Evolutionary conservation across 2,797 vertebrate genomes (phyloP), one percentile per base, ranked within the genome.

Genomic region (Eleutherodactylus coqui): DNA sequence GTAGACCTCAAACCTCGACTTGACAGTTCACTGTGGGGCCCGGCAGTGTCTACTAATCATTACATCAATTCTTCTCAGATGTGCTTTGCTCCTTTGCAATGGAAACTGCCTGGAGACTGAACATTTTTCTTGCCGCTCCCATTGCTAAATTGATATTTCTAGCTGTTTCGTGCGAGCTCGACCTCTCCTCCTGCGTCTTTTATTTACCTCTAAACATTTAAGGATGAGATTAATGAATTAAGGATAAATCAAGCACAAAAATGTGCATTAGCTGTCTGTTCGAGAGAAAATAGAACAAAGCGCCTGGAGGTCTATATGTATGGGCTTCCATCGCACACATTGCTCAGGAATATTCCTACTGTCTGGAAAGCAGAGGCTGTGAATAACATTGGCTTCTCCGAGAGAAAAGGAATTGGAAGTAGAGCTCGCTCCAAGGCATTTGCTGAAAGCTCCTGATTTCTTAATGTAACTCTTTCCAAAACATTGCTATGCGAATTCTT

Each of bases 181-280:
- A 7, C 62, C 47, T 73, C 58, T 38, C 47, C 45, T 53, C 80
- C 64, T 29, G 27, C 60, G 73, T 83, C 73, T 83, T 82, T 82
- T 87, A 79, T 87, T 87, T 83, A 87, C 85, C 75, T 83, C 62
- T 53, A 82, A 86, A 86, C 85, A 82, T 86, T 86, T 87, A 87
- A 87, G 83, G 49, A 67, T 79, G n/a, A 87, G 85, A 87, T 87
- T 83, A 87, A 83, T 86, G 85, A 82, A 86, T 82, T 82, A 78
- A 77, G 69, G 49, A 53, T 27, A 86, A 86, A 77, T 82, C 85
- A 86, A 82, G 79, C 85, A 60, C 32, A 67, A 87, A 87, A 87
- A 87, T 87, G 80, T 87, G 43, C 85, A 86, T 86, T 86, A 86
- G 85, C 53, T 29, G 45, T 21, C 79, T 77, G 72, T 86, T 34